Base-by-base conservation (phyloP, 2,797 vertebrate genomes). In the Spinibarbus caldwelli region DNA sequence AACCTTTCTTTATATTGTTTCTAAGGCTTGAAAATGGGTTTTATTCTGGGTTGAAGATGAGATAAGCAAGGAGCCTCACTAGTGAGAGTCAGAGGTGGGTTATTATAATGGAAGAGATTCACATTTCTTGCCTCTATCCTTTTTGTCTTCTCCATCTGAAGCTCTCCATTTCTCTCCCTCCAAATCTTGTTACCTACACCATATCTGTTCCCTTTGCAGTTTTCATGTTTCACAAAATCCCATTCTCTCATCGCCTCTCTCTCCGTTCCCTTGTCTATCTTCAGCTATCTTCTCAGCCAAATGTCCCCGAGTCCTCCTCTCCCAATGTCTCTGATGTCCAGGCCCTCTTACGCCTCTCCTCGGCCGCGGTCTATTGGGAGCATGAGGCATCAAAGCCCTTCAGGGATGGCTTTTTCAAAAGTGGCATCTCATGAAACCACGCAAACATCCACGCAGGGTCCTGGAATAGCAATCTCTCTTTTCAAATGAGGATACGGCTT, bases 1-100 rank as follows among this genome's bases (percentile, higher is more conserved):
- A 95, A 94, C 94, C 92, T 94, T 92, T 92, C 90, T 92, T 91
- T 93, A 93, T 95, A 95, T 95, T 94, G 93, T 94, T 93, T 93
- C 87, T 57, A 67, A 85, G 89, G 89, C 88, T 93, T 93, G 93
- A 93, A 94, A 94, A 93, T 87, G 90, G 92, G 90, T 95, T 95
- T 95, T 94, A 94, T 94, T 95, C 93, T 91, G 91, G 90, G 87
- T 90, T 90, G 92, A 91, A 94, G 93, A 95, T 94, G 92, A 95
- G 93, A 95, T 95, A 94, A 94, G 93, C 88, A 92, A 91, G 88
- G 89, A 90, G 90, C 90, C 89, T 93, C 89, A 91, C 91, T 90
- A 89, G 87, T 91, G 80, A 89, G 91, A 92, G 92, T 67, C 93
- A 47, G 91, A 90, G 91, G 91, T 91, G 90, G 92, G 93, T 93